phyloP scores from a whole-genome alignment of 2,797 vertebrate genomes.

The Sebastes flavidus region DNA sequence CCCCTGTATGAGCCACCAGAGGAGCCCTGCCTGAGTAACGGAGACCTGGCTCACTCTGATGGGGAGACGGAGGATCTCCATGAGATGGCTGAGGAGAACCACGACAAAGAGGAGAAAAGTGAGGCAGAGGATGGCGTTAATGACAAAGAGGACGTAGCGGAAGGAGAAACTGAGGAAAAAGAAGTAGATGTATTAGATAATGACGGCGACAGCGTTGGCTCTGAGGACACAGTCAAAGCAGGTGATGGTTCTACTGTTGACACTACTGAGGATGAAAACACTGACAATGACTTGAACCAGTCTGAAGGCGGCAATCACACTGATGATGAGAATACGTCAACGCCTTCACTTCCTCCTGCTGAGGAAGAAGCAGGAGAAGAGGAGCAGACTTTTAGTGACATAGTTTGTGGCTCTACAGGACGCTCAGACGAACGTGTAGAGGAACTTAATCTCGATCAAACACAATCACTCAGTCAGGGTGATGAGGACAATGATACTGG shows the following conservation, averaged over 20 bases:
- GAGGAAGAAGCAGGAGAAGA: constrained; percentile 53
- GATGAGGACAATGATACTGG: constrained; percentile 30
- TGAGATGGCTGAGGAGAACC: constrained; percentile 58
- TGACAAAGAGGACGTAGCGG: constrained; percentile 38
- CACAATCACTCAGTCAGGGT: constrained; percentile 21
- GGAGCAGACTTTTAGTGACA: constrained; percentile 39
- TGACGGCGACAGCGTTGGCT: constrained; percentile 60
- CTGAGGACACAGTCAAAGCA: constrained; percentile 68
- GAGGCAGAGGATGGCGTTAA: constrained; percentile 35
- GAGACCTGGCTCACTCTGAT: constrained; percentile 81
- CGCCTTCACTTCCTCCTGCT: constrained; percentile 25
- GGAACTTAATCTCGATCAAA: constrained; percentile 44
- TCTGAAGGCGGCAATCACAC: constrained; percentile 39
- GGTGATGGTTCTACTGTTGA: constrained; percentile 52
- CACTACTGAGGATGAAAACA: constrained; percentile 71
- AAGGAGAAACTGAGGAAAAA: constrained; percentile 29
- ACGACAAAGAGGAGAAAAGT: constrained; percentile 58
- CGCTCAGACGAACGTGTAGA: constrained; percentile 32
- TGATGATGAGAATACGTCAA: constrained; percentile 50
- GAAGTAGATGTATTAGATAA: constrained; percentile 43
- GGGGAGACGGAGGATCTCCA: constrained; percentile 68
- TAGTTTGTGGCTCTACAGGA: constrained; percentile 20
- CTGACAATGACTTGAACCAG: constrained; percentile 64
- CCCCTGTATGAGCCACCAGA: constrained; percentile 77
- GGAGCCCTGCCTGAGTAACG: constrained; percentile 85